Conservation (phyloP, 1,140 invertebrate genomes). For the Sminthurides bifidus region DNA sequence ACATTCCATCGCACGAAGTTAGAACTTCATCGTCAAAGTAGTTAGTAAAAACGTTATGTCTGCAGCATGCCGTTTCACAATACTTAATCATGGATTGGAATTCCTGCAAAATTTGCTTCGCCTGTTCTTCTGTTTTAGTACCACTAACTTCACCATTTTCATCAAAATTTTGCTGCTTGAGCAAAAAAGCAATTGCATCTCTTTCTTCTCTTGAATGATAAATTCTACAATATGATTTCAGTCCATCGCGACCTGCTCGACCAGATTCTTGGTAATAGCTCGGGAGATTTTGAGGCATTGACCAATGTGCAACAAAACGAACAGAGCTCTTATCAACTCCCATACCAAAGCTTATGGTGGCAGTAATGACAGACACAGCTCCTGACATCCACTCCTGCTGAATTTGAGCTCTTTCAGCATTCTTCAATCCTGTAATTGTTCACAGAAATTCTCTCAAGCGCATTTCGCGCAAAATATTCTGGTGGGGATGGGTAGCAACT, state of each 20-base stretch:
- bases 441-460: not conserved
- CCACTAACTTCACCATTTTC: too few species aligned
- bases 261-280: conserved; percentile 51
- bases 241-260: conserved; percentile 51
- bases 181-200: conserved; percentile 63
- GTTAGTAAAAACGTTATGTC: conserved; percentile 57
- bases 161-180: conserved; percentile 51
- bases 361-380: conserved; percentile 45
- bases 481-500: too few species aligned
- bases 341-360: conserved; percentile 62
- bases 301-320: conserved; percentile 85
- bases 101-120: conserved; percentile 50
- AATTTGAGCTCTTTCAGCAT: conserved; percentile 40
- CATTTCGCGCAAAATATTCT: not conserved
- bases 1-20: conserved; percentile 47
- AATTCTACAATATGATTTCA: conserved; percentile 45
- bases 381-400: conserved; percentile 56
- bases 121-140: conserved; percentile 43
- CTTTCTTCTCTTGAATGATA: conserved; percentile 60
- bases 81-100: conserved; percentile 65
- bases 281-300: conserved; percentile 61
- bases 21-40: conserved; percentile 58
- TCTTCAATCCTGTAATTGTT: conserved; percentile 44
- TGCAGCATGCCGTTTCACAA: conserved; percentile 58
- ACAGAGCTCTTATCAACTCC: conserved; percentile 60